A percentile compares a stretch with the other conserved stretches of the same genome.
phyloP scores from a whole-genome alignment of 2,113 vertebrate genomes.

The Stegastes partitus region DNA sequence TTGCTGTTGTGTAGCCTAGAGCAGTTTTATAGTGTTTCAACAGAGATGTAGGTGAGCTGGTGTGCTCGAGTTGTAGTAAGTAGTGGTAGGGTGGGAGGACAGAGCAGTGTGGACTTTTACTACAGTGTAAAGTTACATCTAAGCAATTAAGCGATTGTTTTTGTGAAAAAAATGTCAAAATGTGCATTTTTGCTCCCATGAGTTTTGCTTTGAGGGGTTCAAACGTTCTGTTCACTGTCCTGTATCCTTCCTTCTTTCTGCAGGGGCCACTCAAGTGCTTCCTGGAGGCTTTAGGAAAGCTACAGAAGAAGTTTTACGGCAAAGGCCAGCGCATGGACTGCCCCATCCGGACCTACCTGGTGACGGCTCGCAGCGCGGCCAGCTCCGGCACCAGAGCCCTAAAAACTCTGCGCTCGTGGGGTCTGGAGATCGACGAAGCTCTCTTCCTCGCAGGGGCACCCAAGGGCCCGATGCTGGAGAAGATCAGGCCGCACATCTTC shows the following conservation, averaged over 20 bases:
- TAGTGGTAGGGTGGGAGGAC: too few relatives aligned
- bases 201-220: too few relatives aligned
- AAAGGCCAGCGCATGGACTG: conserved; percentile 94
- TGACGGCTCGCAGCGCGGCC: conserved; percentile 93
- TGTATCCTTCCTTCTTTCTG: background rate
- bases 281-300: conserved; percentile 92
- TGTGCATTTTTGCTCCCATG: too few relatives aligned
- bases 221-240: background rate
- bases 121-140: too few relatives aligned
- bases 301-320: conserved; percentile 95
- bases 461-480: conserved; percentile 94
- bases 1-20: too few relatives aligned
- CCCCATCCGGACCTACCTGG: conserved; percentile 95
- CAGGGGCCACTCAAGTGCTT: conserved; percentile 96
- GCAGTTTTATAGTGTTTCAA: too few relatives aligned
- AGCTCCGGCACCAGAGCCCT: conserved; percentile 94
- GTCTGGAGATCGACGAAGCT: conserved; percentile 95
- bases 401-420: conserved; percentile 95
- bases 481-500: conserved; percentile 96
- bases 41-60: too few relatives aligned
- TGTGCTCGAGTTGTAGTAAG: too few relatives aligned
- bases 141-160: too few relatives aligned
- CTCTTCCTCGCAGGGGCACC: conserved; percentile 94
- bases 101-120: too few relatives aligned
- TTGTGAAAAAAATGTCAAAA: too few relatives aligned